phyloP scores from a whole-genome alignment of 2,888 invertebrate species.

The Eugnorisma glareosa region DNA sequence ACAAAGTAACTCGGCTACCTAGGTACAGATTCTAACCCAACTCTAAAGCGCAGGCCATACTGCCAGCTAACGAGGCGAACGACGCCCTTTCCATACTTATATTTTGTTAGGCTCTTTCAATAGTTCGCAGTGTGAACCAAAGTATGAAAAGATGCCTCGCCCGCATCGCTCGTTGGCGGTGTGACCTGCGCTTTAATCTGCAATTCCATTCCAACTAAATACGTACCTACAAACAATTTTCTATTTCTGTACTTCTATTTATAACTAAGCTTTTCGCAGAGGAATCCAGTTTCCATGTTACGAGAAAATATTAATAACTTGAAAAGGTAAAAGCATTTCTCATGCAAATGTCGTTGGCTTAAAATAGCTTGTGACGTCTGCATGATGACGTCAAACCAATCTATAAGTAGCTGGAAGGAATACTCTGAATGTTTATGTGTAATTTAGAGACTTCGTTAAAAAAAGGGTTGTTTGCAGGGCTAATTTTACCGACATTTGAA shows the following conservation, averaged over 20 bases:
- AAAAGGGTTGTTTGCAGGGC: neutral
- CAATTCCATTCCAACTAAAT: neutral
- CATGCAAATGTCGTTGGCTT: conserved; percentile 22
- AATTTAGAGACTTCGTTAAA: neutral
- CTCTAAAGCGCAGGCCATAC: no score
- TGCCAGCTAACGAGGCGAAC: no score
- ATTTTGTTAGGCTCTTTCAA: no score
- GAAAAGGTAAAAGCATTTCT: conserved; percentile 21
- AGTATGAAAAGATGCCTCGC: no score
- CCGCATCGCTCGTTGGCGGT: no score
- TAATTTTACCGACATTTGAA: neutral
- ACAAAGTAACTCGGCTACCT: neutral
- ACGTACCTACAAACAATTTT: neutral
- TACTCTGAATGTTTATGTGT: conserved; percentile 15
- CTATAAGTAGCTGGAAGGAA: conserved; percentile 5
- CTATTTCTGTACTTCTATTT: conserved; percentile 10
- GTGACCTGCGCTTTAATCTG: no score
- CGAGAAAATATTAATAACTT: conserved; percentile 16
- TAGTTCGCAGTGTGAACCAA: no score
- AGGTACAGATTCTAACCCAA: neutral
- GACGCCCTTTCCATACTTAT: no score
- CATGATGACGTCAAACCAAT: conserved; percentile 39
- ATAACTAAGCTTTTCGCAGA: conserved; percentile 11
- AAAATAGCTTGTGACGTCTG: conserved; percentile 45
- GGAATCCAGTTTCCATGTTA: conserved; percentile 17